Conservation (phyloP, 2,888 invertebrate species). For the Adelphocoris suturalis region DNA sequence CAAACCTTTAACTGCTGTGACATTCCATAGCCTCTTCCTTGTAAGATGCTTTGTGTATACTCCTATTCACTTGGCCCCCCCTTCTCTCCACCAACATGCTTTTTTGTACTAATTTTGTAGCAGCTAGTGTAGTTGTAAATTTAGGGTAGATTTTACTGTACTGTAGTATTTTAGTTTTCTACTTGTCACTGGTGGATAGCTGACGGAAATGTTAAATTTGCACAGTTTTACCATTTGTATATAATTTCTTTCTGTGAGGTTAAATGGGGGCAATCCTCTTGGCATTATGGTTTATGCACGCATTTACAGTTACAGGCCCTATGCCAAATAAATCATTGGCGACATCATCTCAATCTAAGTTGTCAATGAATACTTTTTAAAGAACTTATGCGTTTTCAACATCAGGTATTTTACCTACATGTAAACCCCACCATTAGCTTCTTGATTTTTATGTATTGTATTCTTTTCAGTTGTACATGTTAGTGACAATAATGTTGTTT, state of each 20-base stretch:
- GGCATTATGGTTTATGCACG: conserved; percentile 58
- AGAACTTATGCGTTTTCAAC: conserved; percentile 28
- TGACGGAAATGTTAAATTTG: conserved; percentile 37
- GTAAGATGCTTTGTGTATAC: conserved; percentile 43
- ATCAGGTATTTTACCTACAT: neutral
- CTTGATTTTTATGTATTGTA: conserved; percentile 59
- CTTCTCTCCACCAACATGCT: conserved; percentile 72
- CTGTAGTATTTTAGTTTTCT: conserved; percentile 13
- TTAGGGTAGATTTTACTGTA: conserved; percentile 50
- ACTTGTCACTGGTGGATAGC: conserved; percentile 21
- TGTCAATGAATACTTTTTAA: conserved; percentile 45
- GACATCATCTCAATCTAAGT: neutral
- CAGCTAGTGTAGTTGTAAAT: conserved; percentile 44
- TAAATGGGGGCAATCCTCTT: conserved; percentile 1
- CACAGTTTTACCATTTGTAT: conserved; percentile 54
- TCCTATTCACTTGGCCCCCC: conserved; percentile 60
- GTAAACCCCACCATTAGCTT: conserved; percentile 33
- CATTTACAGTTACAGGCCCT: conserved; percentile 58
- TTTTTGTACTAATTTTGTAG: conserved; percentile 57
- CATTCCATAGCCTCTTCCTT: conserved; percentile 15
- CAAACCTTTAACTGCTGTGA: neutral
- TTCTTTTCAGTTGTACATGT: conserved; percentile 69
- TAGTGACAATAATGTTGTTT: conserved; percentile 75
- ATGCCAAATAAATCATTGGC: conserved; percentile 47
- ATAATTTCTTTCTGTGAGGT: conserved; percentile 51